Evolutionary conservation across 2,113 vertebrate genomes (phyloP), one percentile per base, ranked within the genome.

Genomic region (Megaceryle torquata): DNA sequence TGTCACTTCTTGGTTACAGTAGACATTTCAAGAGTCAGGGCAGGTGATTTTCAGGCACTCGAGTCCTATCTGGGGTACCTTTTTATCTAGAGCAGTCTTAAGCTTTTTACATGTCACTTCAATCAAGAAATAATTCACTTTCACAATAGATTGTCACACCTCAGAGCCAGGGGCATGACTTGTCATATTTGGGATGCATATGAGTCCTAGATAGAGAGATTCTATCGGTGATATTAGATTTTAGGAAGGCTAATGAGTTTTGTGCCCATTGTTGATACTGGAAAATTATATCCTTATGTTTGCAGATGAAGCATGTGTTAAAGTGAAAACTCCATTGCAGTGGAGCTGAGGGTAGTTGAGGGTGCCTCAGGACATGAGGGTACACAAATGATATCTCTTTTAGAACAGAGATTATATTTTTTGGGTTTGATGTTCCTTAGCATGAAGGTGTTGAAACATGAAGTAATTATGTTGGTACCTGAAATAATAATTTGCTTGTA

Each of bases 391-490:
- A 82, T 2, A 31, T 75, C 6, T 25, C 43, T 17, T 68, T 74
- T 79, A 48, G 71, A 91, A 56, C 6, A 50, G 24, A 67, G 37
- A 9, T 12, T 67, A 7, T 13, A 35, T 29, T 61, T 80, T 94
- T 61, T 37, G 13, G 8, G 44, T 94, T 94, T 93, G 71, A 79
- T 75, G 61, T 72, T 82, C 48, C 37, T 69, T 54, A 83, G 15
- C 70, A 71, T 26, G 41, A 95, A 28, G 48, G 75, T 35, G 26
- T 41, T 93, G 88, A 93, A 97, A 86, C 7, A 39, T 54, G 6
- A 37, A 64, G 15, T 33, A 70, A 67, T 80, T 68, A 17, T 37
- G 3, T 50, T 65, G 75, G 20, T 76, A 80, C 26, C 71, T 94
- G 84, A 89, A 97, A 71, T 37, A 68, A 67, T 51, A 60, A 75